Percentiles rank a stretch among this genome's conserved stretches.
These are phyloP conservation scores for Chaenocephalus aceratus DNA, from an alignment of 2,113 vertebrate species.

Conservation along the genomic window DNA sequence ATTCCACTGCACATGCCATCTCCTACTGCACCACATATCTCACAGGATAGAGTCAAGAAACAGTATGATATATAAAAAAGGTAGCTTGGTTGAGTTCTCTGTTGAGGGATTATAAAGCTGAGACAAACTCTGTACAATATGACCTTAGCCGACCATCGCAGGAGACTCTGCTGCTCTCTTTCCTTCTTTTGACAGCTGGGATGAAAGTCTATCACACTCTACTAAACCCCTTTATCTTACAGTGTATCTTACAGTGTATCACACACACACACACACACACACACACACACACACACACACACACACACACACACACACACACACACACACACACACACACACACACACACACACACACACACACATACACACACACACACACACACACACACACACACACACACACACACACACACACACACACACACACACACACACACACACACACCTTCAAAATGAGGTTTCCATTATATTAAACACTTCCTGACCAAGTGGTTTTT, in stretches of 20 bases:
- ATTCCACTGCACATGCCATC: not conserved
- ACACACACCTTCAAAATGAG: not conserved
- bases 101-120: not conserved
- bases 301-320: not conserved
- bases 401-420: not conserved
- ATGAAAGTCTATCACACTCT: conserved; percentile 34
- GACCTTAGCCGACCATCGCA: conserved; percentile 15
- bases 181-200: conserved; percentile 12
- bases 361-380: conserved; percentile 14
- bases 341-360: conserved; percentile 1
- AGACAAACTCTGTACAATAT: conserved; percentile 8
- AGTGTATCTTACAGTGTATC: no score
- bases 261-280: not conserved
- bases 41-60: not conserved
- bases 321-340: not conserved
- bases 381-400: conserved; percentile 1
- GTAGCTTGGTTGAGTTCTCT: conserved; percentile 16
- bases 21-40: not conserved
- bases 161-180: conserved; percentile 19
- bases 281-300: not conserved
- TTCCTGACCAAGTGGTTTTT: conserved; percentile 7
- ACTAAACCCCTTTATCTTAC: conserved; percentile 33
- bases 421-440: not conserved
- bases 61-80: not conserved
- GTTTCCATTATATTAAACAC: not conserved